Evolutionary conservation across 2,888 invertebrate species (phyloP).

Genomic region (Ophion ellenae): DNA sequence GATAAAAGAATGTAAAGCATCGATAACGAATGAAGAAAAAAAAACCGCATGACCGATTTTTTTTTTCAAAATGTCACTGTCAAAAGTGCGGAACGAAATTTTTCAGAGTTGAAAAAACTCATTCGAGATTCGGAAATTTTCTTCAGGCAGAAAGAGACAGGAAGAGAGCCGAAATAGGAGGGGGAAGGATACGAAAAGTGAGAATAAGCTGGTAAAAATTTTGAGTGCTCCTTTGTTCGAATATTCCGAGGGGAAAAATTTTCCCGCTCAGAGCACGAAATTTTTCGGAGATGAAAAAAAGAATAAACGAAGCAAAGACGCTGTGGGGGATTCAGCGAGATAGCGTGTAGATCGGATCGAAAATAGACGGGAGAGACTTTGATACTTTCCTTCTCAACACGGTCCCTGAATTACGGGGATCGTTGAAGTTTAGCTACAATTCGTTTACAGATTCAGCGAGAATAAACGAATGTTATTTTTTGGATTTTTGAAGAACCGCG

Average conservation of each 20-base stretch:
- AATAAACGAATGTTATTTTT: too few species aligned
- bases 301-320: slow-evolving; percentile 4
- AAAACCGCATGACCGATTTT: background rate
- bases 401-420: too few species aligned
- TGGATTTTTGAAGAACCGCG: too few species aligned
- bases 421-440: too few species aligned
- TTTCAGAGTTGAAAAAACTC: slow-evolving; percentile 4
- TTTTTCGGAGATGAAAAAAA: slow-evolving; percentile 15
- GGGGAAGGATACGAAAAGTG: background rate
- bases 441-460: too few species aligned
- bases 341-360: background rate
- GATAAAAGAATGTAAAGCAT: background rate
- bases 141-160: background rate
- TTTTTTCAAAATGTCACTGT: background rate
- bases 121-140: background rate
- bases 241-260: background rate
- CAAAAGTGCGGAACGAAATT: slow-evolving; percentile 3
- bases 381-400: slow-evolving; percentile 6
- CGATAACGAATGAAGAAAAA: background rate
- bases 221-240: background rate
- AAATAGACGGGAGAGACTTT: slow-evolving; percentile 14
- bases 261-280: background rate
- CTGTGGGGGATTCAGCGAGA: slow-evolving; percentile 2
- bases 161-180: background rate
- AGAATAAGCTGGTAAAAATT: background rate